Base-by-base conservation (phyloP, 2,888 invertebrate species). In the Choreutis nemorana region DNA sequence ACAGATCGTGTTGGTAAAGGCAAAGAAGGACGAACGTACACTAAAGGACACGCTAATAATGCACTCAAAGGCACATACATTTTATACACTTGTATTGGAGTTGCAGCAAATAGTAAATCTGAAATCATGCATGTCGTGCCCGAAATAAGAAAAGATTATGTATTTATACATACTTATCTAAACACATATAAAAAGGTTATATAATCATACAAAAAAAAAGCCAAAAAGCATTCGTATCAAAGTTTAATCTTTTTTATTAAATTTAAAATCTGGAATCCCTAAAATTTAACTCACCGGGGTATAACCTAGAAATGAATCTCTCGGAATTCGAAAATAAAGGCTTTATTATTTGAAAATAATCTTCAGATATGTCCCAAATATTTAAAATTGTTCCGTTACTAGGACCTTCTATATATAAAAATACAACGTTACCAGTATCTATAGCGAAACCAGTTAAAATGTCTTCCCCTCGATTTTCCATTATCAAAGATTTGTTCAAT, bases 401-500 rank as follows among this genome's bases (percentile, higher is more conserved):
- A 21, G 50, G 57, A 3, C 77, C 77, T 47, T 78, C 77, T 2
- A 72, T 30, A 26, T 49, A 77, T 25, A 75, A 44, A 6, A 75
- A 11, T 0, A 59, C 55, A 5, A 37, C 37, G 31, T 55, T 50
- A 1, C 72, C 67, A 2, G 56, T 54, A 37, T 77, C 71, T n/a
- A 75, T 12, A 14, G 55, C 58, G 40, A 75, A 77, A 3, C 77
- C 77, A 12, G 75, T 64, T 20, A 78, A 32, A 18, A 57, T 29
- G 5, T 56, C 45, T 4, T 50, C 35, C 32, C 16, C 49, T 3
- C 35, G 40, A 1, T 35, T 41, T 7, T 32, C 33, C 14, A 29
- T 13, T 8, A 43, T 18, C 7, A 50, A 26, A 2, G 42, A 36
- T 20, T 58, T 55, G 35, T 77, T 77, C 3, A 66, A 50, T 20